Base-by-base conservation (phyloP, 2,797 vertebrate genomes). In the Brachyrhaphis roseni region DNA sequence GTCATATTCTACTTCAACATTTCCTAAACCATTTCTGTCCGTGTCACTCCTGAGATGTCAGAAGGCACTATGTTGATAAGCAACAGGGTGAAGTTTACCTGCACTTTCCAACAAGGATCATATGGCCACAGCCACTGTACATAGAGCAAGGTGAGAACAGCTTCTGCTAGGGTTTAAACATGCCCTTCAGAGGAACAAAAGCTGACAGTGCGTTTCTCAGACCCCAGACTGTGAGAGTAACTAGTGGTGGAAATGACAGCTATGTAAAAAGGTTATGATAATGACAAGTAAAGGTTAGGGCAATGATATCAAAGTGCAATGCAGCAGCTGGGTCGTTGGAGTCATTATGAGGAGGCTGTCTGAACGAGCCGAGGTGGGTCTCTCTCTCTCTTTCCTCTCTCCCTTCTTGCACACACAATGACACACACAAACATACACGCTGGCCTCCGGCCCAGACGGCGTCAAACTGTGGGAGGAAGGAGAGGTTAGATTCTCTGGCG, bases 251-350 rank as follows among this genome's bases (percentile, higher is more conserved):
- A 90, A 92, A 92, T 91, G 94, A 91, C 92, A 93, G 83, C 87
- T 77, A 86, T 79, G 87, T 85, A 87, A 88, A 89, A 87, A 91
- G 84, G 91, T 92, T 90, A 91, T 59, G 74, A 90, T 93, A 91
- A 93, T 92, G 89, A 92, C 90, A 91, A 82, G 87, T 75, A 93
- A 93, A 93, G 92, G 93, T 92, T 92, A 89, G 83, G 79, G 88
- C 87, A 90, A 91, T 93, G 87, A 93, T 88, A 93, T 90, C 88
- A 92, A 90, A 91, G 92, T 85, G 84, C 49, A 28, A 82, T 55
- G 87, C 84, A 85, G 84, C 90, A 88, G 89, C 85, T 81, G 82
- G 86, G 87, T 89, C 79, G 47, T 72, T 84, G 85, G 81, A 78
- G 83, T 88, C 88, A 93, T 93, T 91, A 92, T 83, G 84, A 84